Percentiles rank a stretch among this genome's conserved stretches.
These are phyloP conservation scores for Excalfactoria chinensis DNA, from an alignment of 2,113 vertebrate species.

Conservation along the genomic window DNA sequence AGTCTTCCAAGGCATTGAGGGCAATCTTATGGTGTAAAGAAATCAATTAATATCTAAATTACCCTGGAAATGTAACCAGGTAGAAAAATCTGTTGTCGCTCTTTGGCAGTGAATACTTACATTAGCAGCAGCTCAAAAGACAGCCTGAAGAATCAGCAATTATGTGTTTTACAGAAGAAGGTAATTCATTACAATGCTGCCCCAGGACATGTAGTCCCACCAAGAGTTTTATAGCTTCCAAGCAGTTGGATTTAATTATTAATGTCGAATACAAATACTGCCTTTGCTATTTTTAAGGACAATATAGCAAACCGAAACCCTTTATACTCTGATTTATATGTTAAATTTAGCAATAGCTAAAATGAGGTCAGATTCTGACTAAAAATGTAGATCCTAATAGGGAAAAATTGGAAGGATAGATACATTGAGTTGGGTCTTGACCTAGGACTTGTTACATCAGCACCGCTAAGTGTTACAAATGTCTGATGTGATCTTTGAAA, in stretches of 20 bases:
- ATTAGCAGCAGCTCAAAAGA: not conserved
- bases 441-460: not conserved
- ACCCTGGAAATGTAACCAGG: not conserved
- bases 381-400: not conserved
- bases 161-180: not conserved
- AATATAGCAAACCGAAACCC: not conserved
- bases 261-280: not conserved
- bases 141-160: not conserved
- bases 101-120: not conserved
- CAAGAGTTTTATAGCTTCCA: not conserved
- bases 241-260: not conserved
- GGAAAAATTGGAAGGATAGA: not conserved
- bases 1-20: not conserved
- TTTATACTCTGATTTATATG: constrained; percentile 2
- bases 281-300: not conserved
- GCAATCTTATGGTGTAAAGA: not conserved
- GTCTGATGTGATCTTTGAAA: not conserved
- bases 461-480: not conserved
- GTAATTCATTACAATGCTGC: not conserved
- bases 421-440: not conserved
- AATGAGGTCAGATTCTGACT: not conserved
- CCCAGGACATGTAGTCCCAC: not conserved
- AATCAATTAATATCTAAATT: not conserved
- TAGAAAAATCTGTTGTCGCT: not conserved
- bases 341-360: not conserved